Conservation (phyloP, 2,113 vertebrate species). For the Alouatta palliata region DNA sequence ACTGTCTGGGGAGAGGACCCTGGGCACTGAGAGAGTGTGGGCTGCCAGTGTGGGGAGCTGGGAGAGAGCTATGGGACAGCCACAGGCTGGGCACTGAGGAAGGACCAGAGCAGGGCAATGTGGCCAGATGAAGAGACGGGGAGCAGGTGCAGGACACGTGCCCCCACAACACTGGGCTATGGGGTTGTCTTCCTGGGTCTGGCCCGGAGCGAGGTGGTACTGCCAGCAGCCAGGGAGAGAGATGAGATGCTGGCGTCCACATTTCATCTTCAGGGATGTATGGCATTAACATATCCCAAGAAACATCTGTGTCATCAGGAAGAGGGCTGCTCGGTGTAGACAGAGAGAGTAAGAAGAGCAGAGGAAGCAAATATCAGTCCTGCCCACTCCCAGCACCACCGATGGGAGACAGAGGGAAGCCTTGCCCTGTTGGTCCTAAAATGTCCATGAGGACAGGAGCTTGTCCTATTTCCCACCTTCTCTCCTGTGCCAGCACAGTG, state of each 20-base stretch:
- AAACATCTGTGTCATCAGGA: not conserved
- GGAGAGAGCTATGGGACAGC: not conserved
- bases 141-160: not conserved
- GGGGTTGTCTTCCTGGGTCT: not conserved
- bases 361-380: not conserved
- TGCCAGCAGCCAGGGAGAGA: not conserved
- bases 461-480: not conserved
- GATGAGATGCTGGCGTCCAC: no score
- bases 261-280: not conserved
- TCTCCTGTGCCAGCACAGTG: not conserved
- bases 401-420: fast-evolving
- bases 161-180: not conserved
- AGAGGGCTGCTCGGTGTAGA: not conserved
- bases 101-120: not conserved
- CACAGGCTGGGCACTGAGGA: not conserved
- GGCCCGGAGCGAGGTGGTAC: fast-evolving
- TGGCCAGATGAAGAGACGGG: not conserved
- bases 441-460: not conserved
- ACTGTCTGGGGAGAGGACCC: not conserved
- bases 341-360: not conserved
- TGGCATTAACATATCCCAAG: not conserved
- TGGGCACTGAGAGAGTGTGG: not conserved
- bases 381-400: not conserved
- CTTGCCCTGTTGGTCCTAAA: not conserved
- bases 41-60: not conserved